Base-by-base conservation (phyloP, 2,797 vertebrate species). In the Chromobotia macracanthus region DNA sequence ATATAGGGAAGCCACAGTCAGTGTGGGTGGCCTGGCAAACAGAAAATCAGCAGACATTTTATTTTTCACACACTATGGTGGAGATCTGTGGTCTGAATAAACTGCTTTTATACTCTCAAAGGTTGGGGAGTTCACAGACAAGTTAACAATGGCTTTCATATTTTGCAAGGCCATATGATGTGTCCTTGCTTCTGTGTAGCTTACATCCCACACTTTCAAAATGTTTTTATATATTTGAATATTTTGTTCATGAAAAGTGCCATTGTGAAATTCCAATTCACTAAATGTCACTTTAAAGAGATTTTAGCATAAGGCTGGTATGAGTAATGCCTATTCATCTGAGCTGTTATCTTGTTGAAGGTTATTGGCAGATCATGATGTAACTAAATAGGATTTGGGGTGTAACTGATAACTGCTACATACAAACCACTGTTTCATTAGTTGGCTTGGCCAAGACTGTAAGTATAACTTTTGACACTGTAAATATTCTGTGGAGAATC, bases 21-120 rank as follows among this genome's bases (percentile, higher is more conserved):
- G 41, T 46, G 56, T 77, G 72, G 84, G 82, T 81, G 79, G 61
- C 63, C 61, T 77, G 64, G 63, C 31, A 74, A 72, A 75, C 63
- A 50, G 41, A 79, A 61, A 12, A 61, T 44, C 18, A 78, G 65
- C 38, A 8, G 56, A 28, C 60, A 41, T 51, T 70, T 71, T 70
- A 82, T 13, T 80, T 13, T 82, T 82, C 78, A 75, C 9, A 46
- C n/a, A 69, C 16, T 31, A 68, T 48, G 12, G 15, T 77, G 50
- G 55, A 58, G 28, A 58, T 28, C 72, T 74, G 56, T 9, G 25
- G 69, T 28, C 46, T 23, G 71, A 55, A 9, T 2, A 63, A 18
- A 75, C 41, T 53, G 28, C 19, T 53, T 61, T 80, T 69, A 64
- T 21, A 65, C 69, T 66, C 19, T 13, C 13, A 50, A 75, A 72